Evolutionary conservation across 2,888 invertebrate species (phyloP), one percentile per base, ranked within the genome.

Genomic region (Lasioglossum malachurum): DNA sequence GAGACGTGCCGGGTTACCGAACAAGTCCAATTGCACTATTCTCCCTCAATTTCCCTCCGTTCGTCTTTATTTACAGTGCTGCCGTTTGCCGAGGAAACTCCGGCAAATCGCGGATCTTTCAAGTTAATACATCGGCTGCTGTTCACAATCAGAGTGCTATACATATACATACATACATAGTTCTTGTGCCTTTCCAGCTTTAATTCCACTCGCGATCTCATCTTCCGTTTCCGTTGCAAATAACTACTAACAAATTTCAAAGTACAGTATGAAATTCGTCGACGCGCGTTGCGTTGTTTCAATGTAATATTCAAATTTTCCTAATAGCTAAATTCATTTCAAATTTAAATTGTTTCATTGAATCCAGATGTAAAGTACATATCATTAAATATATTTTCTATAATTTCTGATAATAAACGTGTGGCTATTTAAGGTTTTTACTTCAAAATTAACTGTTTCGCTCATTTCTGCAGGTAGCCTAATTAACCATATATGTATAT

Each of bases 11-110:
- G 72, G 31, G 44, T 81, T 82, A 82, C 35, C 2, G 49, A 38
- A 2, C 41, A 57, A 82, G 64, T 76, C n/a, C 53, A 57, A 74
- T 67, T 57, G 76, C 64, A 19, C 72, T 49, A 44, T 73, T 76
- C 82, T 35, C 8, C 76, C 23, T 44, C 74, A 74, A 69, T 69
- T 69, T 38, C 41, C 41, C 69, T 12, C 23, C 35, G 35, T 69
- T 38, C 69, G 38, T 1, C 69, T 69, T 38, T 23, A n/a, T 38
- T 38, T n/a, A 12, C 10, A 12, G n/a, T 12, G 38, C 23, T 12
- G 38, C 23, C n/a, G 69, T 38, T 69, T 41, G 38, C 41, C 69
- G 23, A 69, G 38, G 69, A 69, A 69, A 67, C 67, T 35, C 69
- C 2, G 69, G 10, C 41, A 69, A 35, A 35, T 8, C 10, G 35